Evolutionary conservation across 2,797 vertebrate species (phyloP), one percentile per base, ranked within the genome.

Genomic region (Capromys pilorides): DNA sequence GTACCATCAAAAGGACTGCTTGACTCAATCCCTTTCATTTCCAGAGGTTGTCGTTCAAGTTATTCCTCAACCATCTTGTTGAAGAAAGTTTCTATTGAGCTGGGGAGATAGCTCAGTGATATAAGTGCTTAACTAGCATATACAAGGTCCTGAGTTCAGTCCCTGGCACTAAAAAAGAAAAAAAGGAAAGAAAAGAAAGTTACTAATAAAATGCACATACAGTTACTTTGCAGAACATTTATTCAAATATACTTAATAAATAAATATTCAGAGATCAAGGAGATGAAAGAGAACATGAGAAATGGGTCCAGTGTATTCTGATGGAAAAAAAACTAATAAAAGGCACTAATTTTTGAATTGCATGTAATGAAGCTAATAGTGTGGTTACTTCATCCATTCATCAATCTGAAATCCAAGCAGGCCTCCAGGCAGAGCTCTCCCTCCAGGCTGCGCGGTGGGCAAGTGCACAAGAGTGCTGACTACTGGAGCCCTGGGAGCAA

Each of bases 201-300:
- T 80, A 41, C 22, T 91, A 18, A 67, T 84, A 57, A 57, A 18
- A 18, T 57, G 16, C 14, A 18, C 16, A 57, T 57, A 57, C 16
- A 57, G 8, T 77, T 94, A n/a, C 71, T 87, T 84, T 64, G 86
- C 7, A 90, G 45, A 87, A 16, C 5, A 78, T 86, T 91, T 90
- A 88, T 71, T 88, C 64, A 67, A 54, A 61, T 59, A 78, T 80
- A 18, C 61, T 79, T 64, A 86, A 95, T 87, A 79, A 64, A 81
- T 71, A 85, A 88, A 88, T 62, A 91, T 81, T 73, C 33, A 33
- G 45, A 51, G 18, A 82, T 3, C 10, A 86, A 45, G 22, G 45
- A 80, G 2, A 51, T 75, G 28, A 13, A 5, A 59, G 22, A 18
- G 5, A 64, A 86, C 66, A 78, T 11, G 59, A 33, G 77, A 96